phyloP scores from a whole-genome alignment of 2,888 invertebrate genomes.

The Drosophila anomalata region DNA sequence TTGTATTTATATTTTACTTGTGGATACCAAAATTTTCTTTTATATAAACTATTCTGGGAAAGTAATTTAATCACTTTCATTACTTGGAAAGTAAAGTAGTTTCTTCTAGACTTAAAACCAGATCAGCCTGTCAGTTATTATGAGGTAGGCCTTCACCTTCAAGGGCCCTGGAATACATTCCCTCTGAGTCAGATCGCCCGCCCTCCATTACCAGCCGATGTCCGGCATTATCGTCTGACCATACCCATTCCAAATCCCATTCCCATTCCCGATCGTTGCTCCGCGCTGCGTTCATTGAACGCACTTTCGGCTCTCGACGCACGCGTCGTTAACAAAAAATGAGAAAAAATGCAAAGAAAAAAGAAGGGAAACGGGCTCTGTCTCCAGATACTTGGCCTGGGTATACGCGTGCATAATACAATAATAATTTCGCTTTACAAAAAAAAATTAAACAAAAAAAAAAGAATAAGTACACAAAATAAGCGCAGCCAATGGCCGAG shows the following conservation, averaged over 20 bases:
- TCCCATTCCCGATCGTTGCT: conserved; percentile 39
- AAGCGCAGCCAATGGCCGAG: conserved; percentile 48
- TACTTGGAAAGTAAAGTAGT: too few species aligned
- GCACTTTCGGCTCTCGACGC: conserved; percentile 61
- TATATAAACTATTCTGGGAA: neutral
- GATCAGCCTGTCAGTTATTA: neutral
- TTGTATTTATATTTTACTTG: too few species aligned
- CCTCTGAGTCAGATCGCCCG: conserved; percentile 26
- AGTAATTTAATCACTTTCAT: neutral
- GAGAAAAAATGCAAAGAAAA: conserved; percentile 43
- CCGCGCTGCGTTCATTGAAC: conserved; percentile 73
- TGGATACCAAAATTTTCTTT: neutral
- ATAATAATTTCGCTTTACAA: conserved; percentile 49
- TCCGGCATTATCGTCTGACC: conserved; percentile 36
- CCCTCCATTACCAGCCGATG: conserved; percentile 15
- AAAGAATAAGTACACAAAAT: conserved; percentile 30
- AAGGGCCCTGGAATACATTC: conserved; percentile 16
- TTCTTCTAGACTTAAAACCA: neutral
- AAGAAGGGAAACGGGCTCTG: conserved; percentile 22
- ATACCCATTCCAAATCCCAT: neutral
- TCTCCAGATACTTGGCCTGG: conserved; percentile 37
- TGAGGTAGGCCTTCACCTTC: neutral
- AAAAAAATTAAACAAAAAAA: neutral
- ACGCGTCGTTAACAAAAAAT: conserved; percentile 44
- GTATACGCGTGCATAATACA: conserved; percentile 50